Evolutionary conservation across 2,888 invertebrate genomes (phyloP).

Genomic region (Phortica okadai): DNA sequence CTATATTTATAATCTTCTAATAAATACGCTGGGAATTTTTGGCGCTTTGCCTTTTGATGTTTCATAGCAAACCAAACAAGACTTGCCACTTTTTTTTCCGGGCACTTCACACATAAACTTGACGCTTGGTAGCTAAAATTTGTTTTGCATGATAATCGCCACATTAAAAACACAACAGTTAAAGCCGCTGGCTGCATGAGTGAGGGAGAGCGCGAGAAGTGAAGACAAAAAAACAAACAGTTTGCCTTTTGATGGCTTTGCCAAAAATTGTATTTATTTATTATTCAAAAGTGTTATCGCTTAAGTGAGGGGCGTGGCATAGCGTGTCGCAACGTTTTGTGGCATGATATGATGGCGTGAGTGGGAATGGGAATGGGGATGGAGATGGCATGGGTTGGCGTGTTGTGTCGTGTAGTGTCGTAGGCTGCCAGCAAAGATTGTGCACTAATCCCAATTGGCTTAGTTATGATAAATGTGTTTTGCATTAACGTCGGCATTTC

Average conservation of each 20-base stretch:
- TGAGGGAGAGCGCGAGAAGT: too few relatives aligned
- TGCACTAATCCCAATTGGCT: slow-evolving; percentile 65
- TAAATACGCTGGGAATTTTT: slow-evolving; percentile 56
- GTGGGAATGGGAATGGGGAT: not conserved
- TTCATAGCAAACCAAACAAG: not conserved
- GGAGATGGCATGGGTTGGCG: slow-evolving; percentile 28
- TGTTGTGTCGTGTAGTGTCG: not conserved
- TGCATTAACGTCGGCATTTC: slow-evolving; percentile 54
- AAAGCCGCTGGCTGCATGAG: too few relatives aligned
- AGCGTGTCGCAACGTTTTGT: not conserved
- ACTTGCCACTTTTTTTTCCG: too few relatives aligned
- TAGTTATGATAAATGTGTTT: slow-evolving; percentile 70
- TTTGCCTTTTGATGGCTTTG: slow-evolving; percentile 48
- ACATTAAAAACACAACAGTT: not conserved
- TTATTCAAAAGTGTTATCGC: slow-evolving; percentile 69
- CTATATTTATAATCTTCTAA: slow-evolving; percentile 47
- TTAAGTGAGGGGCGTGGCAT: slow-evolving; percentile 35
- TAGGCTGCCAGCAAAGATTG: slow-evolving; percentile 17
- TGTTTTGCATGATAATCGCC: not conserved
- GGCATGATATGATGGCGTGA: slow-evolving; percentile 29
- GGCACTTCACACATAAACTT: not conserved
- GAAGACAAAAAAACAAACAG: not conserved
- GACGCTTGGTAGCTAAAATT: not conserved
- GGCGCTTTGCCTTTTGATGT: slow-evolving; percentile 38
- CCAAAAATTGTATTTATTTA: slow-evolving; percentile 65